Evolutionary conservation across 2,888 invertebrate genomes (phyloP).

Genomic region (Cistogaster globosa): DNA sequence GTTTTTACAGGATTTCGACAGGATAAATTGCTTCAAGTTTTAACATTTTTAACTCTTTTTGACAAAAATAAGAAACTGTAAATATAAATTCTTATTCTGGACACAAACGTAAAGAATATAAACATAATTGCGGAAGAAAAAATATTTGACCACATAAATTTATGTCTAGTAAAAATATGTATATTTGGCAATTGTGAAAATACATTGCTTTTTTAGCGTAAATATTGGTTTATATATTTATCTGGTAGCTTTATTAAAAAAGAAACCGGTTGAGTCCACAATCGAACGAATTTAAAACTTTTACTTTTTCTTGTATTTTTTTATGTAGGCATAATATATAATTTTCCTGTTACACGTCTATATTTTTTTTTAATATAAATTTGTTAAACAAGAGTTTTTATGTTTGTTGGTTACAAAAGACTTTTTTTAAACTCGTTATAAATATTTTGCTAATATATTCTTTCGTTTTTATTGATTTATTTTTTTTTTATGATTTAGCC

Average conservation of each 20-base stretch:
- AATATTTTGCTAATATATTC: constrained; percentile 45
- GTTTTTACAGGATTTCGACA: not conserved
- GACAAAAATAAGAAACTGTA: not conserved
- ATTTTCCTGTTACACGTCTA: constrained; percentile 37
- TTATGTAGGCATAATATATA: too few relatives aligned
- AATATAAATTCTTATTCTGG: too few relatives aligned
- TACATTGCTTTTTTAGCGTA: constrained; percentile 4
- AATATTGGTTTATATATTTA: not conserved
- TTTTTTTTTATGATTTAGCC: constrained; percentile 9
- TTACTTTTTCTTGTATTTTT: too few relatives aligned
- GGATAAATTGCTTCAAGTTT: not conserved
- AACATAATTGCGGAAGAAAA: too few relatives aligned
- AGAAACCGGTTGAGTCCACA: constrained; percentile 36
- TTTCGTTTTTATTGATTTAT: constrained; percentile 29
- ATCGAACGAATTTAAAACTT: constrained; percentile 45
- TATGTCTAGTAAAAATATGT: too few relatives aligned
- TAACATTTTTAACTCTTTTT: not conserved
- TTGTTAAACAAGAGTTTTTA: constrained; percentile 25
- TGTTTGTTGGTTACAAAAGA: constrained; percentile 37
- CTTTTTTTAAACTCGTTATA: constrained; percentile 68
- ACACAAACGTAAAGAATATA: too few relatives aligned
- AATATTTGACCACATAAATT: too few relatives aligned
- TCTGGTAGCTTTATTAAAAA: constrained; percentile 1
- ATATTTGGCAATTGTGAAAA: not conserved
- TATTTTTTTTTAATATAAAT: constrained; percentile 48